Evolutionary conservation across 35 echinoderm and acorn worm genomes (phyloP).

Genomic region (Amphiura filiformis): DNA sequence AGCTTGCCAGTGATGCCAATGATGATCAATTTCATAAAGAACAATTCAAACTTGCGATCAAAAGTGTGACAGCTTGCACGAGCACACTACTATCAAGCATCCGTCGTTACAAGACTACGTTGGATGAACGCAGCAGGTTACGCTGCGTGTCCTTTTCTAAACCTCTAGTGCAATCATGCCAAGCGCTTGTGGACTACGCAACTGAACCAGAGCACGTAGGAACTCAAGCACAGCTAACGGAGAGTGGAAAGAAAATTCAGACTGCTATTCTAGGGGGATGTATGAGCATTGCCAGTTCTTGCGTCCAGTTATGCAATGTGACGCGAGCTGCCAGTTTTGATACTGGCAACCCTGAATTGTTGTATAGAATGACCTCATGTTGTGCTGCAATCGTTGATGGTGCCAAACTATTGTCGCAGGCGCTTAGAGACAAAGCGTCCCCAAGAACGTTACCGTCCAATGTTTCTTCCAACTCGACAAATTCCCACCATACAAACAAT

Average conservation of each 20-base stretch:
- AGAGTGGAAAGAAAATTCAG: slow-evolving; percentile 68
- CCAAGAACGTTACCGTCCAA: slow-evolving; percentile 59
- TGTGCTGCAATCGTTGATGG: slow-evolving; percentile 85
- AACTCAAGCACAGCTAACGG: slow-evolving; percentile 59
- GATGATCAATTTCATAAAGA: slow-evolving; percentile 92
- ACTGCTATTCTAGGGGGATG: slow-evolving; percentile 85
- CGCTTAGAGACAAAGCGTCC: slow-evolving; percentile 81
- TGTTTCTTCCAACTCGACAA: slow-evolving; percentile 29
- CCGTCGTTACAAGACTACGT: slow-evolving; percentile 69
- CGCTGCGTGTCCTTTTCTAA: slow-evolving; percentile 86
- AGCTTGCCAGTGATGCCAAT: slow-evolving; percentile 94
- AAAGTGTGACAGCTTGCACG: slow-evolving; percentile 92
- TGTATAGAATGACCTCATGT: slow-evolving; percentile 61
- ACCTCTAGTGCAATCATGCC: slow-evolving; percentile 97
- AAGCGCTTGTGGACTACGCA: slow-evolving; percentile 90
- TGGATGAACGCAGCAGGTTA: slow-evolving; percentile 74
- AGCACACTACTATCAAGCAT: slow-evolving; percentile 80
- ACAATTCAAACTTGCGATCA: slow-evolving; percentile 88
- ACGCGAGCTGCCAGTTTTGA: slow-evolving; percentile 69
- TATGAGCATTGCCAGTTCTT: slow-evolving; percentile 96
- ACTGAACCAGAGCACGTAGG: slow-evolving; percentile 90
- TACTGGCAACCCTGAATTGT: slow-evolving; percentile 49
- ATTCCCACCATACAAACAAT: slow-evolving; percentile 28
- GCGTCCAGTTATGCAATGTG: slow-evolving; percentile 71
- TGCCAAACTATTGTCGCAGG: slow-evolving; percentile 70